These are phyloP conservation scores for Pithecia hirsuta DNA, from an alignment of 2,797 vertebrate species.

Conservation along the genomic window DNA sequence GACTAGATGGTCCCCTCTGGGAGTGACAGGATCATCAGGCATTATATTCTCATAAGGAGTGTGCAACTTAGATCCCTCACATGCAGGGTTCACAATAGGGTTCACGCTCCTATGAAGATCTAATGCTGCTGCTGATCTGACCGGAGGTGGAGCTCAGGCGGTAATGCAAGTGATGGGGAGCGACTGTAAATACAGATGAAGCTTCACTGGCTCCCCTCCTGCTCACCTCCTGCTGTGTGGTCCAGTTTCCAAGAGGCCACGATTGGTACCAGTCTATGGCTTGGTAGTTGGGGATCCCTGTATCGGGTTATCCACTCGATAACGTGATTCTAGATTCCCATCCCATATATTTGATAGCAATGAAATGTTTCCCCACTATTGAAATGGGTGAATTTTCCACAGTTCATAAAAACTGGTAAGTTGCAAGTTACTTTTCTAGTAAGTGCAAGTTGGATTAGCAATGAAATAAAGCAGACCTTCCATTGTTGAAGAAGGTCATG, in stretches of 20 bases:
- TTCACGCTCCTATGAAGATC: not conserved
- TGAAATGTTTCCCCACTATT: not conserved
- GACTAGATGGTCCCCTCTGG: not conserved
- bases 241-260: not conserved
- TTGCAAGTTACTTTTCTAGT: not conserved
- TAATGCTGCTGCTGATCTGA: not conserved
- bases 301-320: not conserved
- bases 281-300: not conserved
- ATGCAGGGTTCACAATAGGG: not conserved
- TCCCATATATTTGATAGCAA: not conserved
- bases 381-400: not conserved
- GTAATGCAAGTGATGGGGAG: not conserved
- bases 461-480: constrained; percentile 17
- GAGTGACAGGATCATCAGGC: not conserved
- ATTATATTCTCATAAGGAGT: not conserved
- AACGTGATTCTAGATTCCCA: not conserved
- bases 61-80: not conserved
- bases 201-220: not conserved
- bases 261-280: not conserved
- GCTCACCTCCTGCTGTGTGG: not conserved
- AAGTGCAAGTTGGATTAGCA: not conserved
- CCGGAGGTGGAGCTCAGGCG: not conserved
- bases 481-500: not conserved
- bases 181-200: not conserved
- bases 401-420: not conserved